Evolutionary conservation across 1,140 invertebrate species (phyloP).

Genomic region (Papilio machaon): DNA sequence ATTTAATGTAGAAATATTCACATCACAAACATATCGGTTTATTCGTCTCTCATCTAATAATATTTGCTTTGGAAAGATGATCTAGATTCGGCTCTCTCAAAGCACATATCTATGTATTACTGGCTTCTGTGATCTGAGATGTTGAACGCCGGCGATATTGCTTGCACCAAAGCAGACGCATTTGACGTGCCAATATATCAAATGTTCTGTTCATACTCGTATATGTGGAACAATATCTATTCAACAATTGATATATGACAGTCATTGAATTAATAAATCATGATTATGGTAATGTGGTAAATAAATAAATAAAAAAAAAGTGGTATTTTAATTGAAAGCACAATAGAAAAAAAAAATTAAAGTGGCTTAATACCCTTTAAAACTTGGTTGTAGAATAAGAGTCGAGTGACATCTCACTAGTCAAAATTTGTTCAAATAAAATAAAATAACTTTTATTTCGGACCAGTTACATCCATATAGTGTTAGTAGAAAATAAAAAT

Average conservation of each 20-base stretch:
- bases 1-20: too few relatives aligned
- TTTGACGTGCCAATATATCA: background rate
- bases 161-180: background rate
- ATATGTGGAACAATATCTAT: background rate
- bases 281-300: background rate
- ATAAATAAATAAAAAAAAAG: too few relatives aligned
- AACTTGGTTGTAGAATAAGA: too few relatives aligned
- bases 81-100: background rate
- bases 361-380: too few relatives aligned
- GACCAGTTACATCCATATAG: too few relatives aligned
- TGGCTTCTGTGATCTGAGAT: background rate
- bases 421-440: too few relatives aligned
- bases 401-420: too few relatives aligned
- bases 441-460: too few relatives aligned
- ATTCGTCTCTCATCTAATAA: background rate
- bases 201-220: background rate
- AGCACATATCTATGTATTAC: background rate
- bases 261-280: too few relatives aligned
- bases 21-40: too few relatives aligned
- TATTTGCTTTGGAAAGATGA: background rate
- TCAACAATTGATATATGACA: background rate
- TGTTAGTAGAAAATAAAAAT: too few relatives aligned
- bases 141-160: background rate
- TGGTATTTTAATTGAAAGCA: background rate
- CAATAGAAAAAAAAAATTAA: too few relatives aligned